Base-by-base conservation (phyloP, 2,797 vertebrate genomes). In the Cuculus canorus region DNA sequence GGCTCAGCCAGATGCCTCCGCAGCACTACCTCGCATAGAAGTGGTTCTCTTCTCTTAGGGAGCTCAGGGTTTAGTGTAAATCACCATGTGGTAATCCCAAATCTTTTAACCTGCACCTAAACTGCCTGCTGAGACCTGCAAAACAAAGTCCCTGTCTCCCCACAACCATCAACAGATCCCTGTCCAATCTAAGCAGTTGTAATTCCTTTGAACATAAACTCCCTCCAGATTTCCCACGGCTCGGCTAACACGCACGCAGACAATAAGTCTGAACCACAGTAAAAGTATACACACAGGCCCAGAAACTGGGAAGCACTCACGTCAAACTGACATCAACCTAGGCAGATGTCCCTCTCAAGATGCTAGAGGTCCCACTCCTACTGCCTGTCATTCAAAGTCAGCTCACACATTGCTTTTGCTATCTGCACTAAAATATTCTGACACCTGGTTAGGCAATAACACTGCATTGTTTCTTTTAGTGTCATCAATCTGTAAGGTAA, bases 71-170 rank as follows among this genome's bases (percentile, higher is more conserved):
- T 73, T 56, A 80, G 10, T 16, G 27, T 27, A 70, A 72, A 15
- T n/a, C 63, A 24, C 39, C 30, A 77, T 18, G 14, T 0, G 0
- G 52, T 30, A 86, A 93, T 9, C 15, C 17, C 77, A 60, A 1
- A 27, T 35, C 43, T 70, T 82, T 59, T 52, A 71, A 72, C 90
- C 13, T 47, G 45, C 65, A 93, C 14, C 17, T 57, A 75, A 90
- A 75, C 53, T 47, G 35, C 33, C 33, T 41, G 30, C 33, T 22
- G 27, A 61, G 45, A 86, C 18, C 43, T 0, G 19, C 59, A 41
- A 80, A 85, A 57, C 17, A 2, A 79, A 78, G 53, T 27, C 47
- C 18, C 52, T 37, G 18, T 32, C 37, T 50, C 41, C 17, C 27
- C 60, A 50, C 65, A 83, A 45, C 5, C 45, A 82, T 8, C 28